Percentiles rank a stretch among this genome's conserved stretches.
Conservation (phyloP, 1,140 invertebrate species). For the Tetramorium simillimum region DNA sequence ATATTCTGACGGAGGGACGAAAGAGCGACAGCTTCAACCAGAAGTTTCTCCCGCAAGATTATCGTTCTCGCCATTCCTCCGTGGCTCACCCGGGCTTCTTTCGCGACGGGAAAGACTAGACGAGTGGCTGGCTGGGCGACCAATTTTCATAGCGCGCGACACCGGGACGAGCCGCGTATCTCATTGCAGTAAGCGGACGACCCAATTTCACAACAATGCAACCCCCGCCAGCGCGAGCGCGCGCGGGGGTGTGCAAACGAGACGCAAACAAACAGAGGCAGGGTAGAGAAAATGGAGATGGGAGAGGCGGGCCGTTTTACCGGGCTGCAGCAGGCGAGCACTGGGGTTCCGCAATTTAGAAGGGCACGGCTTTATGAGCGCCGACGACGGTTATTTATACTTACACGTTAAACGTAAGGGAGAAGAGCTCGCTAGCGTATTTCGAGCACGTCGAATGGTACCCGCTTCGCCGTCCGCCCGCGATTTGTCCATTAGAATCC, state of each 20-base stretch:
- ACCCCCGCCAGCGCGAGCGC: background rate
- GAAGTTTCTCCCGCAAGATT: constrained; percentile 15
- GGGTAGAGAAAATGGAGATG: constrained; percentile 41
- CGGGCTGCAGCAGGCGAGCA: constrained; percentile 25
- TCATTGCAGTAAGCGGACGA: constrained; percentile 62
- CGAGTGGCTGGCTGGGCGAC: background rate
- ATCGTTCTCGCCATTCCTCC: background rate
- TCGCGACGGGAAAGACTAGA: background rate
- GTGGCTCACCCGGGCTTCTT: background rate
- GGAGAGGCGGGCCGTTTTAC: constrained; percentile 31
- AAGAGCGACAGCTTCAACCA: background rate
- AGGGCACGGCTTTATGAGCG: constrained; percentile 34
- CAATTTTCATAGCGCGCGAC: constrained; percentile 47
- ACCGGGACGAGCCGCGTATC: constrained; percentile 51
- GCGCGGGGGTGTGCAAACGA: constrained; percentile 37
- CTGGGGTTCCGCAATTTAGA: constrained; percentile 46
- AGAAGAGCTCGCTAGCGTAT: background rate
- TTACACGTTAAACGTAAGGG: constrained; percentile 28
- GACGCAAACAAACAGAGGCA: constrained; percentile 59
- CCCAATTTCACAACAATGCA: constrained; percentile 72
- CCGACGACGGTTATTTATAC: constrained; percentile 43
- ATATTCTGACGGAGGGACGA: background rate
- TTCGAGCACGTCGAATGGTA: background rate
- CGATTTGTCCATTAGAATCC: background rate
- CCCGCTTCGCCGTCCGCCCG: background rate